Evolutionary conservation across 1,140 invertebrate species (phyloP), one percentile per base, ranked within the genome.

Genomic region (Odontomachus brunneus): DNA sequence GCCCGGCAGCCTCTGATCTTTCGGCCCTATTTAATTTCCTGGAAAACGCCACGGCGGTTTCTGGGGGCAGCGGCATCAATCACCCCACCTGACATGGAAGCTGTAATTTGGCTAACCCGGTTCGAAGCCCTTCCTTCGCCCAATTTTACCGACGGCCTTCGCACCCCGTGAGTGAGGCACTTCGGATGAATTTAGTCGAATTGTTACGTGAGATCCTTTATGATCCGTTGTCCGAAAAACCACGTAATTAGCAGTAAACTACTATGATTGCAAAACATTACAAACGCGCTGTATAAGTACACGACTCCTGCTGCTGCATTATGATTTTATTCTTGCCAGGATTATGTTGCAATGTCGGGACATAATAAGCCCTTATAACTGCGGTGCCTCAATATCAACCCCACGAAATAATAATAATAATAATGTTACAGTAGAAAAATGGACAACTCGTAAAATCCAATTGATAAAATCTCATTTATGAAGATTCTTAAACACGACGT

Each of bases 101-200:
- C 93, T 93, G 92, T 94, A 94, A 94, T 93, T 93, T 94, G 92
- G 91, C 92, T 92, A 93, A 93, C 90, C 90, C 89, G 71, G 69
- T 89, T 87, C 86, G 69, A 72, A 72, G 69, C 59, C 73, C 84
- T 83, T 84, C 75, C 78, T 87, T 88, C 82, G 83, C 84, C 84
- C 76, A n/a, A 85, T 85, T 82, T 87, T 86, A 84, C 66, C 81
- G 51, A 82, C 84, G 82, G 72, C 90, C 84, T 91, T 89, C 87
- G 76, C 86, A 82, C 88, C 84, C 86, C 67, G 82, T 53, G 66
- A 85, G 57, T 51, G 51, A 69, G 51, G 65, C 44, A 17, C 22
- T 67, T 66, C 55, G 67, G 87, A 85, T 91, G 85, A 89, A 87
- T 85, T 90, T 86, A 85, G 84, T 48, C 82, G 73, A 76, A 66